phyloP scores from a whole-genome alignment of 2,888 invertebrate species.

The Cryptocheilus praepositus region DNA sequence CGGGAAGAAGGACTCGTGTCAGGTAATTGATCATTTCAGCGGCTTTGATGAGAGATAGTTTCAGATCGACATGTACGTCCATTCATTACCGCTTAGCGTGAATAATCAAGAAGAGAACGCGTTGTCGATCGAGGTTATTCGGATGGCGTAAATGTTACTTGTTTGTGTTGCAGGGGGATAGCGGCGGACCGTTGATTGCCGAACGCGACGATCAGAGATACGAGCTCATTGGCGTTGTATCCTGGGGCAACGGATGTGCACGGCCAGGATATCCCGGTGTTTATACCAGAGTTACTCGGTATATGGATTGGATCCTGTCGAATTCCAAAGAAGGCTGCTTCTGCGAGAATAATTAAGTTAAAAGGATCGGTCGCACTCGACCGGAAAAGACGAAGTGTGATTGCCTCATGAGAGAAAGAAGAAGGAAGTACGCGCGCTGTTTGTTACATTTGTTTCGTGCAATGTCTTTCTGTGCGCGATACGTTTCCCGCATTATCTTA shows the following conservation, averaged over 20 bases:
- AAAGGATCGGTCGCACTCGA: no score
- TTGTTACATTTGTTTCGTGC: no score
- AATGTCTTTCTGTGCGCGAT: no score
- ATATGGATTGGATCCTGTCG: constrained; percentile 87
- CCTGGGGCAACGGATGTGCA: constrained; percentile 94
- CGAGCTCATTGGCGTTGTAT: constrained; percentile 89
- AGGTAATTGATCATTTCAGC: constrained; percentile 76
- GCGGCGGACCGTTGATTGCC: constrained; percentile 86
- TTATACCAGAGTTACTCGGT: constrained; percentile 89
- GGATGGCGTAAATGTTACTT: no score
- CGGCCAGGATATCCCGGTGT: constrained; percentile 90
- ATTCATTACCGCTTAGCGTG: not conserved
- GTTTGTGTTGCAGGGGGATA: constrained; percentile 80
- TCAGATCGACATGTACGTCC: not conserved
- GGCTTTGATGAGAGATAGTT: not conserved
- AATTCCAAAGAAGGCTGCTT: constrained; percentile 89
- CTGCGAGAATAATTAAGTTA: constrained; percentile 78
- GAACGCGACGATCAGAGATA: constrained; percentile 84
- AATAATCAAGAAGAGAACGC: not conserved
- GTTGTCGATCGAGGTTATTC: not conserved
- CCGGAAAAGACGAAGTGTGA: no score
- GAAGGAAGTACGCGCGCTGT: no score
- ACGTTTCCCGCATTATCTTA: not conserved
- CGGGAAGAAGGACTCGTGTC: constrained; percentile 88
- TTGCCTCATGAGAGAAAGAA: no score